Evolutionary conservation across 2,888 invertebrate species (phyloP).

Genomic region (Diplazon laetatorius): DNA sequence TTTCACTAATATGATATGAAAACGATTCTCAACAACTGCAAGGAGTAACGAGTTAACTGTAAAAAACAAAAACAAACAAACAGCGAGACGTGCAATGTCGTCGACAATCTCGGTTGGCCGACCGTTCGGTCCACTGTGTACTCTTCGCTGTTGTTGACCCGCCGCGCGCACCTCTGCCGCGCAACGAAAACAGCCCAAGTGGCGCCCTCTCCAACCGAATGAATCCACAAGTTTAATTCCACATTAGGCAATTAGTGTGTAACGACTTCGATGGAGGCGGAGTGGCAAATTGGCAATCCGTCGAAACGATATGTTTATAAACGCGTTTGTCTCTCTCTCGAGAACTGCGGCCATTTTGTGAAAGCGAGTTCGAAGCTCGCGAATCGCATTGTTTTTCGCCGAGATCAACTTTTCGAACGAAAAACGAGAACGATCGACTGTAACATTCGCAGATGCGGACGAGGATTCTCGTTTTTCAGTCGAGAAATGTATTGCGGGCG

Average conservation of each 20-base stretch:
- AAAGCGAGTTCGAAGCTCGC: too few relatives aligned
- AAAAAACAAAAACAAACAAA: constrained; percentile 9
- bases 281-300: not conserved
- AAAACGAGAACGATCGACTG: too few relatives aligned
- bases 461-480: too few relatives aligned
- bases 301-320: too few relatives aligned
- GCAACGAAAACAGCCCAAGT: constrained; percentile 20
- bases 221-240: not conserved
- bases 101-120: constrained; percentile 2
- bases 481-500: too few relatives aligned
- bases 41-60: not conserved
- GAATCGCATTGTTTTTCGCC: not conserved
- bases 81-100: not conserved
- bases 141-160: constrained; percentile 1
- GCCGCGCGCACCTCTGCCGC: constrained; percentile 7
- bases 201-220: constrained; percentile 16
- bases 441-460: too few relatives aligned
- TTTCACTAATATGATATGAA: too few relatives aligned
- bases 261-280: constrained; percentile 3
- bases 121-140: not conserved
- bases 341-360: too few relatives aligned
- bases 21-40: too few relatives aligned
- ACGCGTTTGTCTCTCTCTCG: too few relatives aligned
- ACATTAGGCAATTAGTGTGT: constrained; percentile 30
- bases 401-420: too few relatives aligned